Evolutionary conservation across 2,888 invertebrate species (phyloP), one percentile per base, ranked within the genome.

Genomic region (Drosophila formosana): DNA sequence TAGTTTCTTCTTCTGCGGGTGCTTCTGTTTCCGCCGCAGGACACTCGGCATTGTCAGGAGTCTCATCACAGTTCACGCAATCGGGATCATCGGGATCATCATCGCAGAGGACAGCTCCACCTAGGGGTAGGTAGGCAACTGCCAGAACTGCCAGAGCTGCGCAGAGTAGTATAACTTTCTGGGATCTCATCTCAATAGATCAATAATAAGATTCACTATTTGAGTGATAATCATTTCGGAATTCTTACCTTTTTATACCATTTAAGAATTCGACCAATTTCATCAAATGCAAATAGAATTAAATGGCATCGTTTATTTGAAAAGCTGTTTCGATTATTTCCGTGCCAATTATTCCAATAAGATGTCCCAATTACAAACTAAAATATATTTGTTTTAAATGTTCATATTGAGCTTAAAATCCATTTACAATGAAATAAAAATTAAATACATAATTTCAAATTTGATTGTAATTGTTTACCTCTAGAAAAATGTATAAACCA

Each of bases 31-130:
- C n/a, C 23, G 28, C 43, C 8, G 45, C 50, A 18, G 18, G 18
- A 18, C 18, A 18, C 18, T 18, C 18, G 18, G 18, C 18, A 18
- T 18, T 18, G 18, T 18, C 18, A 18, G 18, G 18, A 18, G 18
- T 18, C 18, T 18, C 18, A 18, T 18, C 18, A 18, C 18, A 51
- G 30, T 60, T n/a, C 2, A 43, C 26, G 13, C 60, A 60, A 0
- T 23, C 25, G 1, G 9, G 9, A 13, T 41, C 49, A 5, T 1
- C 7, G 32, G 60, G 60, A 50, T 51, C 50, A 1, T 1, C 60
- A 2, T 23, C 50, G 18, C 60, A 60, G n/a, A 43, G 43, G 6
- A 60, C 60, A 23, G 60, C 50, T 9, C 50, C 50, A 23, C 60
- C 41, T 13, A 43, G 25, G 2, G 60, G 60, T 5, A 60, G 32